phyloP scores from a whole-genome alignment of 2,113 vertebrate species.

The Chaenocephalus aceratus region DNA sequence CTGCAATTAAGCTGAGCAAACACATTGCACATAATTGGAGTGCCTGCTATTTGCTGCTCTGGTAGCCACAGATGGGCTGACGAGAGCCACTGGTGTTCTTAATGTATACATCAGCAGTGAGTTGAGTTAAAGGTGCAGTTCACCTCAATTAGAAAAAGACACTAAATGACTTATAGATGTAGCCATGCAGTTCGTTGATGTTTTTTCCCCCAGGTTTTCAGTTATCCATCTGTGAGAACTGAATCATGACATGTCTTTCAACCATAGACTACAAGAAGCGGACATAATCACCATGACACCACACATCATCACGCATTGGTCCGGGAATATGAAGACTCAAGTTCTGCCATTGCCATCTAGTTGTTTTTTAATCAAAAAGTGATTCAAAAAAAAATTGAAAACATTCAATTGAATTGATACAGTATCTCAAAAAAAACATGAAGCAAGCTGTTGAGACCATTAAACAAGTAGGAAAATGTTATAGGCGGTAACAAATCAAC shows the following conservation, averaged over 20 bases:
- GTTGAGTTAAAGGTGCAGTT: neutral
- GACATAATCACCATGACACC: too few species aligned
- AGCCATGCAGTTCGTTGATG: neutral
- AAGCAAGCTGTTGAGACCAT: too few species aligned
- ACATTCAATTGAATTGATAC: too few species aligned
- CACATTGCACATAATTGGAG: conserved; percentile 31
- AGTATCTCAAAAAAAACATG: too few species aligned
- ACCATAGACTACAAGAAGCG: too few species aligned
- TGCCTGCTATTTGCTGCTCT: conserved; percentile 21
- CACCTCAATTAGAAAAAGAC: neutral
- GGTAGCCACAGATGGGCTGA: conserved; percentile 15
- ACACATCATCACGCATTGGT: too few species aligned
- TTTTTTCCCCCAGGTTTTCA: neutral
- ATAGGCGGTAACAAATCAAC: too few species aligned
- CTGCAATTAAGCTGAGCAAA: conserved; percentile 24
- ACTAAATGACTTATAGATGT: neutral
- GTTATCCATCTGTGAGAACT: neutral
- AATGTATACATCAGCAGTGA: neutral
- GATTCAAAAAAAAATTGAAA: too few species aligned
- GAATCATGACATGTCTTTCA: neutral
- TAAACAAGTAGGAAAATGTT: too few species aligned
- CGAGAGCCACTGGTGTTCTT: neutral
- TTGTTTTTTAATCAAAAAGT: too few species aligned
- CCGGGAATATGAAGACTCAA: too few species aligned
- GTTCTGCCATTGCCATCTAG: too few species aligned